Evolutionary conservation across 2,888 invertebrate species (phyloP).

Genomic region (Slavum lentiscoides): DNA sequence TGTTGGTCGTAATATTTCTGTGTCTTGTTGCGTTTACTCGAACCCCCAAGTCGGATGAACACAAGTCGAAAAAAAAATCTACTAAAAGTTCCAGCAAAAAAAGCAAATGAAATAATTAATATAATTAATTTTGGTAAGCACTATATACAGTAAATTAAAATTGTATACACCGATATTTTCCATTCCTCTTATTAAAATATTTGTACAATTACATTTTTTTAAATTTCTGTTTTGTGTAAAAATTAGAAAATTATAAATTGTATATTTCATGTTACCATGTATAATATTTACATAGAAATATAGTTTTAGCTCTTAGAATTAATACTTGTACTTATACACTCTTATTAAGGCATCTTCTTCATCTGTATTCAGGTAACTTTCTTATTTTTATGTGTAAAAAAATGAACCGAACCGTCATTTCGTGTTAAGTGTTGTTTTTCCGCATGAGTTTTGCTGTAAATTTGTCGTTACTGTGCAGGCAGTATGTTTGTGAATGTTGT

Average conservation of each 20-base stretch:
- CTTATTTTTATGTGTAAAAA: too few species aligned
- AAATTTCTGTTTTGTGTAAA: not conserved
- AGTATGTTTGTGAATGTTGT: too few species aligned
- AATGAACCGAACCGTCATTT: too few species aligned
- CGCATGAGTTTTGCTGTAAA: too few species aligned
- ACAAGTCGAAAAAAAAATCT: slow-evolving; percentile 36
- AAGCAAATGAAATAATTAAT: slow-evolving; percentile 13
- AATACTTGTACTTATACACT: not conserved
- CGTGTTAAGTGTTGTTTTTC: too few species aligned
- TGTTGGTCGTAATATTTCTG: slow-evolving; percentile 19
- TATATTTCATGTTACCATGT: slow-evolving; percentile 6
- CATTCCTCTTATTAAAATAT: not conserved
- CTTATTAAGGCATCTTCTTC: too few species aligned
- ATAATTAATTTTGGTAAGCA: too few species aligned
- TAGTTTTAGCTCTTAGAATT: not conserved
- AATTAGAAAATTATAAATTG: not conserved
- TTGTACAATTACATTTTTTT: not conserved
- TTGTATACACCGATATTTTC: not conserved
- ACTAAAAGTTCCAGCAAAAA: slow-evolving; percentile 45
- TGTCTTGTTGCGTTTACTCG: slow-evolving; percentile 28
- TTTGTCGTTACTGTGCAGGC: too few species aligned
- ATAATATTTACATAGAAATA: not conserved
- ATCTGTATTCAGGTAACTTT: too few species aligned
- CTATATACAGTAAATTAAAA: too few species aligned
- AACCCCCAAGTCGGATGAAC: slow-evolving; percentile 6